phyloP scores from a whole-genome alignment of 2,888 invertebrate genomes.

The Osmoderma eremita region DNA sequence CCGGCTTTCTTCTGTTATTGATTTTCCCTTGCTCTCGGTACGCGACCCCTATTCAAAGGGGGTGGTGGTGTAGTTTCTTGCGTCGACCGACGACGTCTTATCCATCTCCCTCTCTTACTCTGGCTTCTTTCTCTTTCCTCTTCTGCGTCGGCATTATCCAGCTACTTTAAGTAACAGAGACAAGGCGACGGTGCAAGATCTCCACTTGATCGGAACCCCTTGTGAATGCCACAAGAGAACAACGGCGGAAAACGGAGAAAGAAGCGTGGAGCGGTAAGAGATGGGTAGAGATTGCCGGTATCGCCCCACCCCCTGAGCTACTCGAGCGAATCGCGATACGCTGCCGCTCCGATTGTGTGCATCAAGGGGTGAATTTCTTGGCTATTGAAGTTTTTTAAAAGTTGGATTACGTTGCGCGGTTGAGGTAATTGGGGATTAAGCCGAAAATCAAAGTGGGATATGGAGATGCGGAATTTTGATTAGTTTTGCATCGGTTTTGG shows the following conservation, averaged over 20 bases:
- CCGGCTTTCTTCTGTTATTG: slow-evolving; percentile 65
- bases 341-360: slow-evolving; percentile 60
- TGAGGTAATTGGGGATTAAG: slow-evolving; percentile 41
- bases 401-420: slow-evolving; percentile 51
- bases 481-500: slow-evolving; percentile 18
- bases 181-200: slow-evolving; percentile 55
- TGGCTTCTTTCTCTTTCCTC: slow-evolving; percentile 38
- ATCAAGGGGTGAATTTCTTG: slow-evolving; percentile 53
- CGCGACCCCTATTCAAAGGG: slow-evolving; percentile 28
- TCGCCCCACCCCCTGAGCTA: slow-evolving; percentile 56
- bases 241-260: slow-evolving; percentile 28
- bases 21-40: slow-evolving; percentile 60
- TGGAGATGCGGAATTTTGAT: slow-evolving; percentile 17
- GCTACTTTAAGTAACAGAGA: slow-evolving; percentile 51
- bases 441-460: slow-evolving; percentile 20
- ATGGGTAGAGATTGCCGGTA: slow-evolving; percentile 28
- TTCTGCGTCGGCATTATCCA: slow-evolving; percentile 45
- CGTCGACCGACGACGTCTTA: slow-evolving; percentile 44
- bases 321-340: slow-evolving; percentile 61
- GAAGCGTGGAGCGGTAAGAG: slow-evolving; percentile 16
- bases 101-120: slow-evolving; percentile 35
- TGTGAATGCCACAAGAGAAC: slow-evolving; percentile 37
- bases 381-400: slow-evolving; percentile 55
- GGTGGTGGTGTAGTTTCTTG: slow-evolving; percentile 47
- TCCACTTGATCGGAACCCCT: slow-evolving; percentile 57